Percentiles rank a stretch among this genome's conserved stretches.
These are phyloP conservation scores for Narcine bancroftii DNA, from an alignment of 2,113 vertebrate species.

Conservation along the genomic window DNA sequence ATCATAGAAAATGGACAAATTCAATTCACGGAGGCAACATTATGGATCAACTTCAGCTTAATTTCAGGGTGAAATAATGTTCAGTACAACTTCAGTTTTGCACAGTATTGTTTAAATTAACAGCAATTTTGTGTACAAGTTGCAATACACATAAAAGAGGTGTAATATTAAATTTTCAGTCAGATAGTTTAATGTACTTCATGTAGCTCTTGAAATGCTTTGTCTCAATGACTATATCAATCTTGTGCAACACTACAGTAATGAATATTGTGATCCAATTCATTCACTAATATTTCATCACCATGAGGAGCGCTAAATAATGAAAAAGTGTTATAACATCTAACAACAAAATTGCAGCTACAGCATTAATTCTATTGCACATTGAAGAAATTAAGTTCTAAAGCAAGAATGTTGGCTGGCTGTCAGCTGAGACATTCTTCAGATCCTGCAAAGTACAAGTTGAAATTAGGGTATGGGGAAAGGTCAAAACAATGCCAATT, in stretches of 20 bases:
- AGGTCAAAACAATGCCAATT: not conserved
- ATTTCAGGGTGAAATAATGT: not conserved
- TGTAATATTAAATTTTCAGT: no score
- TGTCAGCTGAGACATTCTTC: not conserved
- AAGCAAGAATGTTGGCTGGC: not conserved
- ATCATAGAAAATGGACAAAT: not conserved
- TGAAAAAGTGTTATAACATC: not conserved
- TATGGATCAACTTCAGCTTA: not conserved
- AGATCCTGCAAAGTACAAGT: not conserved
- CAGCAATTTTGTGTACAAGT: no score
- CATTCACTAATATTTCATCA: not conserved
- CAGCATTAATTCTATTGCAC: not conserved
- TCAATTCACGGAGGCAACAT: not conserved
- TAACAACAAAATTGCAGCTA: not conserved
- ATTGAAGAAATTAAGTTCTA: not conserved
- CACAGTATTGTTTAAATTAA: not conserved
- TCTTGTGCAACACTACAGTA: not conserved
- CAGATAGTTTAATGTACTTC: not conserved
- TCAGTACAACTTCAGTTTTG: not conserved
- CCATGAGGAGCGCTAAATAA: not conserved
- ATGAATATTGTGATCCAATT: not conserved
- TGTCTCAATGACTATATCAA: not conserved
- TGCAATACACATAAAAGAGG: no score
- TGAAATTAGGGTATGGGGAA: not conserved
- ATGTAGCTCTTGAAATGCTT: not conserved